These are phyloP conservation scores for Hypomecis atomaria DNA, from an alignment of 2,888 invertebrate species.

Conservation along the genomic window DNA sequence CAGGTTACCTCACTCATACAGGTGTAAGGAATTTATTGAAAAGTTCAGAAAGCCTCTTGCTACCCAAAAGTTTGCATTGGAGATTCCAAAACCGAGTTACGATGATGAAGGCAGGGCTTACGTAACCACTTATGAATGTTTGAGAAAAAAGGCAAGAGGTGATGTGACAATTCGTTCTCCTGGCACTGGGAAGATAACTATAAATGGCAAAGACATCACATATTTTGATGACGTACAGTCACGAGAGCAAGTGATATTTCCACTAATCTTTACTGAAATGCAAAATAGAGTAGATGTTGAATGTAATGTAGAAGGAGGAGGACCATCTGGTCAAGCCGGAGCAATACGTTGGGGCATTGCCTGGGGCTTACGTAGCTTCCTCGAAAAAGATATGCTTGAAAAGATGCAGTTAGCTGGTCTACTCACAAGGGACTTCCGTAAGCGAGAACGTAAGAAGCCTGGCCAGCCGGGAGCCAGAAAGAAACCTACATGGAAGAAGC, in stretches of 20 bases:
- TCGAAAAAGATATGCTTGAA: constrained; percentile 90
- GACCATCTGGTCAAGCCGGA: constrained; percentile 93
- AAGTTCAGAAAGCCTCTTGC: constrained; percentile 86
- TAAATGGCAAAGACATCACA: constrained; percentile 91
- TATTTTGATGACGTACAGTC: constrained; percentile 90
- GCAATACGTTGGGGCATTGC: constrained; percentile 95
- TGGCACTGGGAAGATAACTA: constrained; percentile 92
- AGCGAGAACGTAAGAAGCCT: constrained; percentile 95
- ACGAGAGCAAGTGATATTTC: constrained; percentile 94
- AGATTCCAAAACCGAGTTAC: constrained; percentile 88
- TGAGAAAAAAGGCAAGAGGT: constrained; percentile 89
- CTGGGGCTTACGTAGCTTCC: constrained; percentile 92
- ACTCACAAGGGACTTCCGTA: constrained; percentile 91
- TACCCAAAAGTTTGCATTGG: constrained; percentile 83
- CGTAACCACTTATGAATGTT: constrained; percentile 89
- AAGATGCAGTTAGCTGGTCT: constrained; percentile 96
- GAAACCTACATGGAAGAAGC: constrained; percentile 96
- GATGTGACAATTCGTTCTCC: constrained; percentile 92
- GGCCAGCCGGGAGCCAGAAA: constrained; percentile 96
- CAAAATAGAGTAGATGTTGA: constrained; percentile 92
- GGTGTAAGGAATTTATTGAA: constrained; percentile 89
- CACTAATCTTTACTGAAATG: constrained; percentile 91
- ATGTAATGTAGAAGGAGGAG: constrained; percentile 89
- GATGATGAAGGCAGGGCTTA: constrained; percentile 89
- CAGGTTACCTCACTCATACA: constrained; percentile 89